A percentile compares a stretch with the other conserved stretches of the same genome.
These are phyloP conservation scores for Aplodontia rufa DNA, from an alignment of 2,113 vertebrate species.

Conservation along the genomic window DNA sequence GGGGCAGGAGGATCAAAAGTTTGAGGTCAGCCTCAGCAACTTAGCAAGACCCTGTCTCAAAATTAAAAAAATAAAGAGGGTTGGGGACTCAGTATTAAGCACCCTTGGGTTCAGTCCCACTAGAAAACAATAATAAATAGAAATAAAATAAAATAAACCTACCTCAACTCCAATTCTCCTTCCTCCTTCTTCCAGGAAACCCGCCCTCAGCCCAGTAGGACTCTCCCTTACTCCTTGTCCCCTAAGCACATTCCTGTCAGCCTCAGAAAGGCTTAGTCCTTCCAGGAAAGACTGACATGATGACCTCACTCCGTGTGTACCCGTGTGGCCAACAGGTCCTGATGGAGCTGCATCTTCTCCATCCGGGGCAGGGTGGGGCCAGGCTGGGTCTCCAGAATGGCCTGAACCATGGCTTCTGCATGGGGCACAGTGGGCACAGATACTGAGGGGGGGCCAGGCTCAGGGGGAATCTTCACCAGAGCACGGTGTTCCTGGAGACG, in stretches of 20 bases:
- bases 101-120: too few species aligned
- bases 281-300: not conserved
- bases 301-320: conserved; percentile 74
- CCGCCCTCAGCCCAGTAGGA: not conserved
- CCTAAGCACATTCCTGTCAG: not conserved
- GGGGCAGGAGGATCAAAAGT: too few species aligned
- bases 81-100: too few species aligned
- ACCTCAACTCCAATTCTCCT: not conserved
- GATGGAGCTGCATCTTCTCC: conserved; percentile 87
- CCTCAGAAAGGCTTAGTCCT: not conserved
- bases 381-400: conserved; percentile 70
- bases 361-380: conserved; percentile 72
- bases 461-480: conserved; percentile 83
- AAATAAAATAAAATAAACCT: too few species aligned
- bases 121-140: too few species aligned
- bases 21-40: too few species aligned
- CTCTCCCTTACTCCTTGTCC: accelerated
- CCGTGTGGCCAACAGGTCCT: conserved; percentile 87
- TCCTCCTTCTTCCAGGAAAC: not conserved
- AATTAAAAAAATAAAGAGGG: too few species aligned
- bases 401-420: conserved; percentile 61
- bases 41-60: too few species aligned
- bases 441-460: not conserved
- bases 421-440: not conserved
- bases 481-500: conserved; percentile 84